phyloP scores from a whole-genome alignment of 2,888 invertebrate species.

The Drosophila infuscata region DNA sequence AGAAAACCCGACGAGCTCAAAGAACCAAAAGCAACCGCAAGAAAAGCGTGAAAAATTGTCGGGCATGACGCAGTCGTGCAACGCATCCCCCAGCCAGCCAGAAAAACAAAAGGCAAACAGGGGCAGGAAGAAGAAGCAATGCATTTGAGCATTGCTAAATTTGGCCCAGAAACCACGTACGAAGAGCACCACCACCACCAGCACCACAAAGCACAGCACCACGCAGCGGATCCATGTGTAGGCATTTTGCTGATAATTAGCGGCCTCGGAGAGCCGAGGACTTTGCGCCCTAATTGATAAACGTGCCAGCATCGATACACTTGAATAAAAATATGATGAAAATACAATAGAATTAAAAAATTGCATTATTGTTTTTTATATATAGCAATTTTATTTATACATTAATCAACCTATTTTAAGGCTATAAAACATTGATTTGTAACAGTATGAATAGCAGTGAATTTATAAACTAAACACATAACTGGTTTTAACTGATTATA shows the following conservation, averaged over 20 bases:
- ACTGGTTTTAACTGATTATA: no score
- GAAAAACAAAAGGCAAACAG: slow-evolving; percentile 14
- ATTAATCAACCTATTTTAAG: no score
- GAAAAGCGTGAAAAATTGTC: slow-evolving; percentile 81
- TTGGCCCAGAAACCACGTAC: slow-evolving; percentile 63
- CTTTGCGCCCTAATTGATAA: slow-evolving; percentile 77
- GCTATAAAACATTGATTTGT: no score
- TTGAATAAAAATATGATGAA: background rate
- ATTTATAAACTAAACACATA: no score
- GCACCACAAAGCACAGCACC: slow-evolving; percentile 14
- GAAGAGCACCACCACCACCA: slow-evolving; percentile 3
- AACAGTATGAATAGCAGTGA: no score
- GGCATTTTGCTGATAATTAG: slow-evolving; percentile 79
- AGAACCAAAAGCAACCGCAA: slow-evolving; percentile 42
- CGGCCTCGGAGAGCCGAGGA: slow-evolving; percentile 51
- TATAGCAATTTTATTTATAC: no score
- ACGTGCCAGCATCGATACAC: slow-evolving; percentile 50
- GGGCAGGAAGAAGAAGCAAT: slow-evolving; percentile 36
- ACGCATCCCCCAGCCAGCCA: slow-evolving; percentile 41
- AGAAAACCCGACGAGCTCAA: background rate
- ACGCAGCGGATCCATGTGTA: slow-evolving; percentile 58
- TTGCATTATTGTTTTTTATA: no score
- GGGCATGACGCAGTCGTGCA: slow-evolving; percentile 71
- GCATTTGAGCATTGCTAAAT: slow-evolving; percentile 71
- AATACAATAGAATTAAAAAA: no score